phyloP scores from a whole-genome alignment of 2,113 vertebrate genomes.

The Coreoperca whiteheadi region DNA sequence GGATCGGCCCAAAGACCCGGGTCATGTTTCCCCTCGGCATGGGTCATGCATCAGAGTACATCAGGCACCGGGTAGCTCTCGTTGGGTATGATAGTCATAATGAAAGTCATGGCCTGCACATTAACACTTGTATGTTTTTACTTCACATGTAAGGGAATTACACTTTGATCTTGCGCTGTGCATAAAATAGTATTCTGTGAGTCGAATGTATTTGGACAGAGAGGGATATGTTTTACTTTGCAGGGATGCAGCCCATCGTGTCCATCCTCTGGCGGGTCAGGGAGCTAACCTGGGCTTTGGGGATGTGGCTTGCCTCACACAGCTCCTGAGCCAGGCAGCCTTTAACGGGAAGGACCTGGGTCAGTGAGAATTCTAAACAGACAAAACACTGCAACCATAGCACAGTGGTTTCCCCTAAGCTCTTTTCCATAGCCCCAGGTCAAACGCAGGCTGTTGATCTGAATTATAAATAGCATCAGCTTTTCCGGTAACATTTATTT shows the following conservation, averaged over 20 bases:
- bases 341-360: constrained; percentile 95
- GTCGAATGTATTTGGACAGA: constrained; percentile 24
- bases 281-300: constrained; percentile 98
- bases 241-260: constrained; percentile 97
- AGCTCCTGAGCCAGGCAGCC: constrained; percentile 91
- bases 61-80: constrained; percentile 91
- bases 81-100: constrained; percentile 88
- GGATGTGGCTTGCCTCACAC: constrained; percentile 90
- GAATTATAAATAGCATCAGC: constrained; percentile 68
- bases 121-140: neutral
- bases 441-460: constrained; percentile 48
- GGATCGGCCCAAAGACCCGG: constrained; percentile 88
- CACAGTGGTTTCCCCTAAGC: constrained; percentile 64
- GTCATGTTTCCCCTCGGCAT: constrained; percentile 93
- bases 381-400: constrained; percentile 48
- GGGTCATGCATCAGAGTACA: constrained; percentile 94
- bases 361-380: constrained; percentile 82
- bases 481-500: constrained; percentile 62
- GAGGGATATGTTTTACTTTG: constrained; percentile 55
- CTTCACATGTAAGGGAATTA: neutral
- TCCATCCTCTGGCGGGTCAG: constrained; percentile 97
- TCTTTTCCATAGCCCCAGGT: constrained; percentile 71
- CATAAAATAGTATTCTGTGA: neutral
- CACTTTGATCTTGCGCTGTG: neutral
- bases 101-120: neutral